Evolutionary conservation across 2,797 vertebrate species (phyloP), one percentile per base, ranked within the genome.

Genomic region (Apogon talboti): DNA sequence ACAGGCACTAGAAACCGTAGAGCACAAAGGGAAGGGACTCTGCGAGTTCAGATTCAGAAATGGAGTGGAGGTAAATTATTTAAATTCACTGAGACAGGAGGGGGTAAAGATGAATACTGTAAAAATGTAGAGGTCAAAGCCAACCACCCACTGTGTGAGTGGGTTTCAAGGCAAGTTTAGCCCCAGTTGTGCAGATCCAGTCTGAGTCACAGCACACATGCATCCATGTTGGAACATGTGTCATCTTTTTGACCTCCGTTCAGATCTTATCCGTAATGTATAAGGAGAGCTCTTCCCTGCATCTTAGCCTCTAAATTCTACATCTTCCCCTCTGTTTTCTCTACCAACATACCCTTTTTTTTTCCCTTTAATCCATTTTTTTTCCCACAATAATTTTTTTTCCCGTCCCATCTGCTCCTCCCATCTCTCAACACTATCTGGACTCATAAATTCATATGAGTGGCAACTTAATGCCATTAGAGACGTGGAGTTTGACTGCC

Each of bases 221-320:
- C 15, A 7, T 44, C 44, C 33, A 53, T 54, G 53, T 55, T 28
- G 11, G 28, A 52, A 28, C 62, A 61, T 51, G 56, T 67, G 74
- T 74, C 52, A 48, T 55, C 44, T 54, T 16, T 14, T 71, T 83
- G 76, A 85, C 81, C 64, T 80, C 76, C 13, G 28, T 43, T 40
- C 76, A 79, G 68, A 55, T 83, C 72, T 79, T 69, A 83, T 87
- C 60, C 60, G 64, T 76, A 71, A 79, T 76, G 52, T 81, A 73
- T 51, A 62, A 74, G 62, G 69, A 75, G 64, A 66, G 66, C 51
- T 62, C 61, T 65, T 73, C 69, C 75, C 65, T 81, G 70, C 58
- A 74, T 86, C 72, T 87, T 76, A 74, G 71, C 77, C 54, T 49
- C 66, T 66, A 48, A 66, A 54, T 41, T 37, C 51, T 41, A 40